Conservation (phyloP, 2,797 vertebrate genomes). For the Danionella dracula region DNA sequence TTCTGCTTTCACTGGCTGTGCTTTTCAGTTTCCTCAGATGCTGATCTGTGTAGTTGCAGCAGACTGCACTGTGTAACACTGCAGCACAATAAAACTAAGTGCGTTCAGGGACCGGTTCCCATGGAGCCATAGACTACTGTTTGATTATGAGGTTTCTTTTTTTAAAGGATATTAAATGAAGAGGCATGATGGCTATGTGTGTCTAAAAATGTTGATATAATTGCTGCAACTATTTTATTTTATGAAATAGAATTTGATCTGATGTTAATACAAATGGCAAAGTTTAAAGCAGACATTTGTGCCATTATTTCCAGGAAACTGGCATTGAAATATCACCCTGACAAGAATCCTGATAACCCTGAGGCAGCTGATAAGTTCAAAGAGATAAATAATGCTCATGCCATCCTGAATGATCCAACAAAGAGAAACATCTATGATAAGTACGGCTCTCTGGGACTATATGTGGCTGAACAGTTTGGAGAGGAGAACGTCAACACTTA, state of each 20-base stretch:
- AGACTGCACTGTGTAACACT: background rate
- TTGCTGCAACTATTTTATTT: no score
- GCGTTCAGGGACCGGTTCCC: background rate
- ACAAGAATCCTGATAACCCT: constrained; percentile 98
- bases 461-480: constrained; percentile 97
- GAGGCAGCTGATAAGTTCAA: constrained; percentile 97
- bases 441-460: constrained; percentile 95
- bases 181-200: no score
- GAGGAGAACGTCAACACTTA: constrained; percentile 99
- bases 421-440: constrained; percentile 98
- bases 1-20: background rate
- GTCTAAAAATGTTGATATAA: no score
- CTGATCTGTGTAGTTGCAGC: background rate
- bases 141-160: background rate
- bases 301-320: constrained; percentile 77
- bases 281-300: background rate
- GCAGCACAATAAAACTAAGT: constrained; percentile 21
- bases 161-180: no score
- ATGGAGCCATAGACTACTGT: background rate
- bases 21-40: no score
- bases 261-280: background rate
- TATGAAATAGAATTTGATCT: background rate
- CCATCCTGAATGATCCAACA: constrained; percentile 90
- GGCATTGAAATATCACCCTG: constrained; percentile 95
- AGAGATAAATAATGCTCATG: constrained; percentile 97